Evolutionary conservation across 2,113 vertebrate species (phyloP).

Genomic region (Holacanthus passer): DNA sequence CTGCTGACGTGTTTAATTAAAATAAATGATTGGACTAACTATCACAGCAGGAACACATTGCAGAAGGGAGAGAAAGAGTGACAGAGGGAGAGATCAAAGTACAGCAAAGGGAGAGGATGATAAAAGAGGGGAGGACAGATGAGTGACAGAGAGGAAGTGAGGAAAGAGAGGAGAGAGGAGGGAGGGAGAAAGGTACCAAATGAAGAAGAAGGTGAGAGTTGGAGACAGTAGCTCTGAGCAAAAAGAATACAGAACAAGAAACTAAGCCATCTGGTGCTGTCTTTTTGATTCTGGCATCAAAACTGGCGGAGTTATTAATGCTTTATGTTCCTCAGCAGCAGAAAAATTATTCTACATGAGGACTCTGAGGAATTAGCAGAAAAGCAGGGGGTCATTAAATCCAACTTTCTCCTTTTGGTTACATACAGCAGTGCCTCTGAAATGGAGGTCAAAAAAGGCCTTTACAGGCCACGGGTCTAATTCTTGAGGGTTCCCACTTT

Average conservation of each 20-base stretch:
- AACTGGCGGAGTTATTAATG: constrained; percentile 39
- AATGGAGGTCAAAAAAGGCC: not conserved
- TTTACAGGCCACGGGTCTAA: not conserved
- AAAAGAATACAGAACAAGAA: constrained; percentile 35
- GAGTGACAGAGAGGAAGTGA: constrained; percentile 47
- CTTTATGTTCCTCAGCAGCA: constrained; percentile 18
- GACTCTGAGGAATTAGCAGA: not conserved
- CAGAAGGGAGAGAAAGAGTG: constrained; percentile 53
- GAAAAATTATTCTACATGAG: not conserved
- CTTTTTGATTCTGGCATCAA: constrained; percentile 43
- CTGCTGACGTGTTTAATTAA: constrained; percentile 72
- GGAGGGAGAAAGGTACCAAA: not conserved
- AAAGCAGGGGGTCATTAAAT: constrained; percentile 19
- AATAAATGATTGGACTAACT: constrained; percentile 71
- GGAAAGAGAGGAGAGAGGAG: constrained; percentile 19
- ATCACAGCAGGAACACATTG: constrained; percentile 75
- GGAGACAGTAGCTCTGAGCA: constrained; percentile 30
- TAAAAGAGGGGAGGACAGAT: constrained; percentile 49
- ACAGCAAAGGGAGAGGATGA: constrained; percentile 61
- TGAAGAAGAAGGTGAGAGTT: constrained; percentile 43
- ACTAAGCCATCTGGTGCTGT: constrained; percentile 41
- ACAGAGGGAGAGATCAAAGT: constrained; percentile 63
- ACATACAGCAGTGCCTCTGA: constrained; percentile 1
- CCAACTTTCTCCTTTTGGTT: constrained; percentile 32
- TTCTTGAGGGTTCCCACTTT: not conserved